Base-by-base conservation (phyloP, 2,888 invertebrate species). In the Apocheima hispidaria region DNA sequence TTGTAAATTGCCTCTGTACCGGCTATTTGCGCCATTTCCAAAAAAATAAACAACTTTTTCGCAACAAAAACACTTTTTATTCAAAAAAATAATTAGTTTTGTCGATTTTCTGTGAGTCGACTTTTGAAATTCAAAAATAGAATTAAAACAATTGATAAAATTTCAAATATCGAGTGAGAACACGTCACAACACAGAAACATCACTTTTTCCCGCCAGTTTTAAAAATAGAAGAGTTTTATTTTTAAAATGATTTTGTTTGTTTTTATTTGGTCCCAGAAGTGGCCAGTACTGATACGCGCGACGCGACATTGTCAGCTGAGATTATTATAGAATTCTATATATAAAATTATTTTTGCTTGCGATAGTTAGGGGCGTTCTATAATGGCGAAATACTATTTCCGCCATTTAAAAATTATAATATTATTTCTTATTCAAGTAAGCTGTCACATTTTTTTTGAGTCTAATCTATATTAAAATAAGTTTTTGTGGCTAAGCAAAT, bases 1-100 rank as follows among this genome's bases (percentile, higher is more conserved):
- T 94, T 94, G 82, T 96, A 96, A 68, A 76, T 84, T 18, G 90
- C 92, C 2, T 93, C 93, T 18, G 82, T 79, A n/a, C 73, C 74
- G 33, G 74, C 72, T 0, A 75, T 72, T 46, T 82, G 75, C 55
- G 87, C 85, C 88, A 88, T 88, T 74, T 70, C 66, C 18, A 55
- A 59, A 50, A 62, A 60, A 60, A 41, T 38, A 28, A 16, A 14
- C 14, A 2, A 23, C 14, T 23, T 14, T 36, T 26, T 16, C 6
- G 23, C 50, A 36, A 59, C 23, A 48, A 50, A 56, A 57, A 60
- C 57, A 60, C 62, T 14, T 63, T 56, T 58, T 63, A 12, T 36
- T 36, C 21, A 33, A 28, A 23, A 23, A 23, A 33, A 35, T 6
- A 21, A 2, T 3, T 21, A 12, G 20, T 4, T 12, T 10, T 38